Evolutionary conservation across 2,113 vertebrate genomes (phyloP).

Genomic region (Datnioides undecimradiatus): DNA sequence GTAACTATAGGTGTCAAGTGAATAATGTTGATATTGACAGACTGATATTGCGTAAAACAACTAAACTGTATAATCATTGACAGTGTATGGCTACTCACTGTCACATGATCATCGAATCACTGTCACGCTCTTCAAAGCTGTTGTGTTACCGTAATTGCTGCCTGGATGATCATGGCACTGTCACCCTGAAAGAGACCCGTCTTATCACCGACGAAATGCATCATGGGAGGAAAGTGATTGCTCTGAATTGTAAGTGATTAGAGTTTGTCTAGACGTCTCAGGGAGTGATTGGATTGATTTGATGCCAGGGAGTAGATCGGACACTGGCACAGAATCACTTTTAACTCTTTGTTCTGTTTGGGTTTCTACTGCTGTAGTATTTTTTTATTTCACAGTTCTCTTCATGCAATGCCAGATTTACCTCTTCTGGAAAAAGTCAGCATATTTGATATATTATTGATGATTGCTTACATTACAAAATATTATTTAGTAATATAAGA

Average conservation of each 20-base stretch:
- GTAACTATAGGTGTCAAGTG: constrained; percentile 7
- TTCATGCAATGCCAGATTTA: not conserved
- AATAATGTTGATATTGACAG: constrained; percentile 27
- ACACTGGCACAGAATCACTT: constrained; percentile 58
- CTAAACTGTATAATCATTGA: constrained; percentile 45
- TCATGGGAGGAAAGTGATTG: constrained; percentile 78
- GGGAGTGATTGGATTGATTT: constrained; percentile 76
- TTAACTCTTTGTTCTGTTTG: constrained; percentile 41
- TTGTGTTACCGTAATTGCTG: constrained; percentile 65
- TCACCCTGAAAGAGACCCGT: constrained; percentile 62
- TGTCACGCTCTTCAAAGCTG: constrained; percentile 60
- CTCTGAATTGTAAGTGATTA: constrained; percentile 77
- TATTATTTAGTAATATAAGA: no score
- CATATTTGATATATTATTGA: not conserved
- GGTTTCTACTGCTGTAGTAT: constrained; percentile 36
- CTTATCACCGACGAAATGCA: constrained; percentile 67
- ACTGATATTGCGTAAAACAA: constrained; percentile 22
- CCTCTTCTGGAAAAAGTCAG: not conserved
- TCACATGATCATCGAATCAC: constrained; percentile 57
- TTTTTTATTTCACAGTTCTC: not conserved
- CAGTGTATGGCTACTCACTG: constrained; percentile 17
- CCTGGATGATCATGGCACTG: constrained; percentile 55
- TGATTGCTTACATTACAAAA: no score
- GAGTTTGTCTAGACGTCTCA: constrained; percentile 73
- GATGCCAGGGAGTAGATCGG: constrained; percentile 66